A percentile compares a stretch with the other conserved stretches of the same genome.
phyloP scores from a whole-genome alignment of 2,113 vertebrate genomes.

The Pterocles orientalis region DNA sequence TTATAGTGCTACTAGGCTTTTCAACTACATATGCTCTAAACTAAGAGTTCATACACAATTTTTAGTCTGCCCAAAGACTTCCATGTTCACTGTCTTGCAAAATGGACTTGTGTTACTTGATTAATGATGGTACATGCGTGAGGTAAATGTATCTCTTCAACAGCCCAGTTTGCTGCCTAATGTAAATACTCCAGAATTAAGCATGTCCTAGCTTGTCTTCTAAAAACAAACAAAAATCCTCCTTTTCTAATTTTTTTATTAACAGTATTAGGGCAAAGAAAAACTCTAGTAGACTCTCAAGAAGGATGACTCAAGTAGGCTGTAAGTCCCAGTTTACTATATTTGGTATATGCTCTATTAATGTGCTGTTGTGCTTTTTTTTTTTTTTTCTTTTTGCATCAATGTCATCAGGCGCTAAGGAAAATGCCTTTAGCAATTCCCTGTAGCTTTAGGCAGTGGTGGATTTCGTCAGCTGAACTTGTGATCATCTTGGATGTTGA shows the following conservation, averaged over 20 bases:
- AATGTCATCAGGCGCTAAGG: not conserved
- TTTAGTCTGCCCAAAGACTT: not conserved
- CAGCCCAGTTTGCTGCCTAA: not conserved
- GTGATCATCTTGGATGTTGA: not conserved
- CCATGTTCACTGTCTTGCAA: not conserved
- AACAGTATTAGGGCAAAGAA: not conserved
- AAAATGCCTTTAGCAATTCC: not conserved
- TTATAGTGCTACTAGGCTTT: accelerated
- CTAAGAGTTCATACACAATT: not conserved
- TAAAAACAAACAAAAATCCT: not conserved
- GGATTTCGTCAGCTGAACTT: not conserved
- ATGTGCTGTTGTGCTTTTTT: not conserved
- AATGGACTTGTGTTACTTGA: not conserved
- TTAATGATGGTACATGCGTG: accelerated
- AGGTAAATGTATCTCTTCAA: not conserved
- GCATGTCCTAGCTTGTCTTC: not conserved
- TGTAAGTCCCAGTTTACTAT: not conserved
- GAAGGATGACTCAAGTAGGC: not conserved
- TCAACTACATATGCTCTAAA: not conserved
- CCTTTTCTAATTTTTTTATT: too few species aligned
- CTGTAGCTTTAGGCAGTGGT: not conserved
- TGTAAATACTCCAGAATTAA: not conserved
- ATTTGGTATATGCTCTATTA: not conserved
- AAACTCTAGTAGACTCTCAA: not conserved
- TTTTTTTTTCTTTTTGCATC: not conserved